Conservation (phyloP, 2,113 vertebrate species). For the Tragelaphus imberbis region DNA sequence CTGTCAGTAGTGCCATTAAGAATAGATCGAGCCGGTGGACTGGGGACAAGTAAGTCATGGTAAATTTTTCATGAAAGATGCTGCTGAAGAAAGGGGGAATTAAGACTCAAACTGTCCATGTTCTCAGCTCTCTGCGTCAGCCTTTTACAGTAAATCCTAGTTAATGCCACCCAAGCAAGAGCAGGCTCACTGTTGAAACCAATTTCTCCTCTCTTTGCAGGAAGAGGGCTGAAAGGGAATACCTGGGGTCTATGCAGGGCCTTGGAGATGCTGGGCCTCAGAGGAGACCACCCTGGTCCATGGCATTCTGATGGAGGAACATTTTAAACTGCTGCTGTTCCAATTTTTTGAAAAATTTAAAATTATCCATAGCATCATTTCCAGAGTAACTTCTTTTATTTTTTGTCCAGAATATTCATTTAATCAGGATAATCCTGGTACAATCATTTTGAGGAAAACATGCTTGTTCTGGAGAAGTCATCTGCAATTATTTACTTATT, state of each 20-base stretch:
- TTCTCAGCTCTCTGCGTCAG: not conserved
- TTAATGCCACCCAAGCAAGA: not conserved
- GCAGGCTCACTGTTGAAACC: not conserved
- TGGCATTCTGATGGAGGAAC: fast-evolving
- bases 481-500: not conserved
- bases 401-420: not conserved
- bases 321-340: not conserved
- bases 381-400: not conserved
- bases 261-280: fast-evolving
- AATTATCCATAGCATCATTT: not conserved
- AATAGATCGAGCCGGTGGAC: not conserved
- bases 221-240: not conserved
- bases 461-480: not conserved
- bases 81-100: not conserved
- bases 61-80: conserved; percentile 10
- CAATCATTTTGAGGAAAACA: not conserved
- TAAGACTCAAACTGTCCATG: not conserved
- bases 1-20: conserved; percentile 20
- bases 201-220: not conserved
- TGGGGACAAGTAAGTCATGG: not conserved
- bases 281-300: fast-evolving
- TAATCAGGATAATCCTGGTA: not conserved
- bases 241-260: not conserved
- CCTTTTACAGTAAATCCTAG: not conserved
- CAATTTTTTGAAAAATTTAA: not conserved